Evolutionary conservation across 2,113 vertebrate species (phyloP).

Genomic region (Coreoperca whiteheadi): DNA sequence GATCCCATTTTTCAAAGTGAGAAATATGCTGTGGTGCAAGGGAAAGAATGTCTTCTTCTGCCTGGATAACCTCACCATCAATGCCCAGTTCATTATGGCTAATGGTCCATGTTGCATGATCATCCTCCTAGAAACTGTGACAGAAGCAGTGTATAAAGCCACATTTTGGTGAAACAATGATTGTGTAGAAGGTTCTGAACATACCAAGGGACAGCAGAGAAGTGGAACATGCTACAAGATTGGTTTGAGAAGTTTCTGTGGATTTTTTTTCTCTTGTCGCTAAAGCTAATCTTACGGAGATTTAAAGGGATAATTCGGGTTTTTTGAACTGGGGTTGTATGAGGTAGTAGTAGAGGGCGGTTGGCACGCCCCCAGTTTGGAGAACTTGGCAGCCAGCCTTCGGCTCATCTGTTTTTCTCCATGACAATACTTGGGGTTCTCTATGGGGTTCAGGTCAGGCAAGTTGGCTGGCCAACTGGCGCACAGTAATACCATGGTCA

Average conservation of each 20-base stretch:
- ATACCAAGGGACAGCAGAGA: background rate
- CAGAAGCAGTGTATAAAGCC: background rate
- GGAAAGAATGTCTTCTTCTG: slow-evolving; percentile 11
- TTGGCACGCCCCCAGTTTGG: too few relatives aligned
- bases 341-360: too few relatives aligned
- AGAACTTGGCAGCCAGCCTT: too few relatives aligned
- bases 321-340: too few relatives aligned
- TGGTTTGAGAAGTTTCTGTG: background rate
- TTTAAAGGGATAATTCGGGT: too few relatives aligned
- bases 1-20: slow-evolving; percentile 26
- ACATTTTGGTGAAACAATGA: background rate
- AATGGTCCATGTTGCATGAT: background rate
- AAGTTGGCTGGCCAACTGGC: too few relatives aligned
- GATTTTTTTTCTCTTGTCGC: background rate
- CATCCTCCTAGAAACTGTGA: background rate
- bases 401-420: too few relatives aligned
- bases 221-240: background rate
- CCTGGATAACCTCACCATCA: slow-evolving; percentile 3
- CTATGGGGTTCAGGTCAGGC: too few relatives aligned
- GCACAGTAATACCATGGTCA: too few relatives aligned
- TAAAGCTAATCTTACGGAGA: too few relatives aligned
- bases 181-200: too few relatives aligned
- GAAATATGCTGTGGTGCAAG: slow-evolving; percentile 2
- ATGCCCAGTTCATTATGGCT: background rate
- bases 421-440: too few relatives aligned